Percentiles rank a stretch among this genome's conserved stretches.
These are phyloP conservation scores for Elanus axillaris DNA, from an alignment of 2,113 vertebrate species.

Conservation along the genomic window DNA sequence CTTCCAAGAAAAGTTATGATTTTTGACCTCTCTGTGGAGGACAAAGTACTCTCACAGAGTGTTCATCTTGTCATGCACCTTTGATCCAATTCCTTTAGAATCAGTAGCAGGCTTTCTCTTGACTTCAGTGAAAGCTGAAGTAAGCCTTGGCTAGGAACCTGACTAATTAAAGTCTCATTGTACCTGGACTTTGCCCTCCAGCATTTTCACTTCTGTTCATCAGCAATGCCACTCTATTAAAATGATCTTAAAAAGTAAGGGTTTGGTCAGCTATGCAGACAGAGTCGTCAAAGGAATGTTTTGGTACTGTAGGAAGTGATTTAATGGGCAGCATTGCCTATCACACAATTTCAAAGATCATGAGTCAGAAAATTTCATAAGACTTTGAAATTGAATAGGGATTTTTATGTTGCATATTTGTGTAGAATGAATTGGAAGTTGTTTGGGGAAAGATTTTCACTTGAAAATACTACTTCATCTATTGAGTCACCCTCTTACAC, in stretches of 20 bases:
- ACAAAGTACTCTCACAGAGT: background rate
- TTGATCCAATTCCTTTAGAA: background rate
- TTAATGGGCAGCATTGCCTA: background rate
- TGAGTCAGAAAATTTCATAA: background rate
- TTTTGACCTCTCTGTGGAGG: accelerated
- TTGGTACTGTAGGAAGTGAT: background rate
- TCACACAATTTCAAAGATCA: background rate
- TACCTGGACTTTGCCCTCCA: background rate
- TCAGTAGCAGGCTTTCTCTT: background rate
- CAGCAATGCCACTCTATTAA: background rate
- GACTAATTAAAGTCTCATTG: background rate
- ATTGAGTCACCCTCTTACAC: background rate
- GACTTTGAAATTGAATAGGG: background rate
- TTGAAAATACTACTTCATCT: background rate
- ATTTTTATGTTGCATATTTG: background rate
- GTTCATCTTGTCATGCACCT: background rate
- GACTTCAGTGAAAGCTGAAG: background rate
- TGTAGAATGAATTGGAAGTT: background rate
- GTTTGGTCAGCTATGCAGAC: background rate
- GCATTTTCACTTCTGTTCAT: background rate
- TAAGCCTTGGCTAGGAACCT: background rate
- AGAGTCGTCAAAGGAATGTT: background rate
- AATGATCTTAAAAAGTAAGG: background rate
- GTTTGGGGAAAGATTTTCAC: background rate
- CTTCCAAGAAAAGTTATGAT: background rate